A percentile compares a stretch with the other conserved stretches of the same genome.
phyloP scores from a whole-genome alignment of 2,113 vertebrate species.

The Orcinus orca region DNA sequence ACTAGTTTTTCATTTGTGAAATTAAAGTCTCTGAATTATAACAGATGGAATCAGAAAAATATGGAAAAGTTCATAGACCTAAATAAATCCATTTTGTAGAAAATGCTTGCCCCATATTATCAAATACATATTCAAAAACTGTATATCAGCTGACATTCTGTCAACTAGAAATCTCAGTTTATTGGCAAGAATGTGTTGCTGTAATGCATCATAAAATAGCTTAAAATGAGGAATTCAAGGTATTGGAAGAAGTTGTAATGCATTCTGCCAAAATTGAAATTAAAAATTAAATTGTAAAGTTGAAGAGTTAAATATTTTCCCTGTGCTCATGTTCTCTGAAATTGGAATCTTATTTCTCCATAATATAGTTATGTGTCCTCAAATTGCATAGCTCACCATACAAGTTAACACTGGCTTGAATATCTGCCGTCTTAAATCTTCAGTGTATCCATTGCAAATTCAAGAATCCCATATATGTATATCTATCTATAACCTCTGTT shows the following conservation, averaged over 20 bases:
- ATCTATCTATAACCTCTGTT: no score
- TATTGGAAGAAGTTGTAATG: not conserved
- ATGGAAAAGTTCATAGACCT: not conserved
- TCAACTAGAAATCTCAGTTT: constrained; percentile 9
- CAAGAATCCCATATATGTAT: not conserved
- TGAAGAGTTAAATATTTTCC: not conserved
- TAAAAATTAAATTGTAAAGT: not conserved
- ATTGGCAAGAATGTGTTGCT: not conserved
- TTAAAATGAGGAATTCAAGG: not conserved
- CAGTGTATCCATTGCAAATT: not conserved
- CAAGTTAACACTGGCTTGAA: not conserved
- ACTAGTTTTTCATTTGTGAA: constrained; percentile 22
- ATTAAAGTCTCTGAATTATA: constrained; percentile 31
- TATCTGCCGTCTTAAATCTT: not conserved
- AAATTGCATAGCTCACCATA: not conserved
- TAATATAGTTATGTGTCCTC: not conserved
- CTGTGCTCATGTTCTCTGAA: not conserved
- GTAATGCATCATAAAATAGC: not conserved
- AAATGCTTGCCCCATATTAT: not conserved
- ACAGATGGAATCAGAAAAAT: not conserved
- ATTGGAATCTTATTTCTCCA: not conserved
- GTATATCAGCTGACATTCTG: not conserved
- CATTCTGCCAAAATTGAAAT: not conserved
- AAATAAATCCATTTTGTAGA: constrained; percentile 10
- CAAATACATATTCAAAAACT: not conserved